These are phyloP conservation scores for Drosophila kanapiae DNA, from an alignment of 1,140 invertebrate genomes.

Conservation along the genomic window DNA sequence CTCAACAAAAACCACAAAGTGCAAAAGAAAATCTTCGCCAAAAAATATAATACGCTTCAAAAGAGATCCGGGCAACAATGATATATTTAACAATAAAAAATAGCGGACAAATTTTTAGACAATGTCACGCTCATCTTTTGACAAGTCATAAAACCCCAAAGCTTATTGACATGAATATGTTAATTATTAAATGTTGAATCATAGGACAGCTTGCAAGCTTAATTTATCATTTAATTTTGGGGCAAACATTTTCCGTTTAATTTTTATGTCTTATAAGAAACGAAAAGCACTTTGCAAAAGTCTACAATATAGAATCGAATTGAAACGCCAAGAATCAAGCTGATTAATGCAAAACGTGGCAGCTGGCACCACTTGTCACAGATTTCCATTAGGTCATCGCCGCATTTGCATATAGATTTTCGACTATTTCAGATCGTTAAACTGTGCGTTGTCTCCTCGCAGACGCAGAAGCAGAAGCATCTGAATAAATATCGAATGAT, in stretches of 20 bases:
- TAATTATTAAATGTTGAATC: slow-evolving; percentile 11
- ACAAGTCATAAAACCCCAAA: slow-evolving; percentile 5
- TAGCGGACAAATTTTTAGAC: slow-evolving; percentile 24
- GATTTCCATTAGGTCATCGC: slow-evolving; percentile 78
- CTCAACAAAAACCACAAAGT: not conserved
- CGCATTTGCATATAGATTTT: slow-evolving; percentile 68
- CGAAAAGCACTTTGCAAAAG: slow-evolving; percentile 26
- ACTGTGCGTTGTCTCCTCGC: slow-evolving; percentile 38
- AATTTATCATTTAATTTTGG: slow-evolving; percentile 38
- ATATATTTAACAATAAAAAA: slow-evolving; percentile 11
- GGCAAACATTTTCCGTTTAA: slow-evolving; percentile 29
- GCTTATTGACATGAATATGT: not conserved
- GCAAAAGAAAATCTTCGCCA: not conserved
- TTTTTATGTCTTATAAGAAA: slow-evolving; percentile 13
- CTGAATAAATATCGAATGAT: slow-evolving; percentile 17
- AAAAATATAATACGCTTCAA: not conserved
- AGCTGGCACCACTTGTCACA: slow-evolving; percentile 79
- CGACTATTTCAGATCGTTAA: slow-evolving; percentile 40
- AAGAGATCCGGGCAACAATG: slow-evolving; percentile 2
- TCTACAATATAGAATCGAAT: slow-evolving; percentile 22
- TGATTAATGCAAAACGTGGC: slow-evolving; percentile 75
- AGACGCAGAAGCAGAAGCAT: not conserved
- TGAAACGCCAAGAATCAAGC: slow-evolving; percentile 48
- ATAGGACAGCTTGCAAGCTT: slow-evolving; percentile 19
- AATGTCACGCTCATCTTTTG: slow-evolving; percentile 14